Evolutionary conservation across 2,888 invertebrate species (phyloP), one percentile per base, ranked within the genome.

Genomic region (Suillia variegata): DNA sequence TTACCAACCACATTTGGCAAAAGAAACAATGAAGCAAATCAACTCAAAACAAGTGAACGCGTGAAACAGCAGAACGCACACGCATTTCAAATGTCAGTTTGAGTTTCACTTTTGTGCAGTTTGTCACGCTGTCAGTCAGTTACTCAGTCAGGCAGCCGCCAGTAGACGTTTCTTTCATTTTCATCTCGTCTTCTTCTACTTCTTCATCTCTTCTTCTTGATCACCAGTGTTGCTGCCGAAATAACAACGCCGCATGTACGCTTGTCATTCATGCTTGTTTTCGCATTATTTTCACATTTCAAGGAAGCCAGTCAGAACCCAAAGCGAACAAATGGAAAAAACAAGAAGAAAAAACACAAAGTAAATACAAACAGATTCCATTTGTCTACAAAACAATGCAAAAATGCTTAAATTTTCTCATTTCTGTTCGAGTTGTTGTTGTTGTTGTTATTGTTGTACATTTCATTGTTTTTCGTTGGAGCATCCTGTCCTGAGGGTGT

Each of bases 101-200:
- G 38, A 38, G n/a, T n/a, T 13, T n/a, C 38, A 38, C n/a, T n/a
- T 38, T 13, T n/a, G 15, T 13, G 38, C 38, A 8, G 38, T 38
- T 38, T 38, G 38, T 38, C 38, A 38, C 38, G 38, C 38, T 38
- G 38, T 38, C 38, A 38, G 38, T 38, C 38, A 38, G 15, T n/a
- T n/a, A n/a, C n/a, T n/a, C n/a, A n/a, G n/a, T n/a, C n/a, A n/a
- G n/a, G n/a, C n/a, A n/a, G n/a, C n/a, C n/a, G n/a, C n/a, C n/a
- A n/a, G n/a, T n/a, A n/a, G n/a, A 13, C n/a, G 38, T n/a, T 38
- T n/a, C 13, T 38, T 6, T 38, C 13, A 5, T n/a, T 38, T 6
- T 38, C 38, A 13, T 6, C 38, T 13, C 38, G 6, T 6, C n/a
- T 38, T 38, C n/a, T n/a, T 38, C n/a, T 38, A 13, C n/a, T 31